These are phyloP conservation scores for Philopotamus ludificatus DNA, from an alignment of 1,140 invertebrate species.

Conservation along the genomic window DNA sequence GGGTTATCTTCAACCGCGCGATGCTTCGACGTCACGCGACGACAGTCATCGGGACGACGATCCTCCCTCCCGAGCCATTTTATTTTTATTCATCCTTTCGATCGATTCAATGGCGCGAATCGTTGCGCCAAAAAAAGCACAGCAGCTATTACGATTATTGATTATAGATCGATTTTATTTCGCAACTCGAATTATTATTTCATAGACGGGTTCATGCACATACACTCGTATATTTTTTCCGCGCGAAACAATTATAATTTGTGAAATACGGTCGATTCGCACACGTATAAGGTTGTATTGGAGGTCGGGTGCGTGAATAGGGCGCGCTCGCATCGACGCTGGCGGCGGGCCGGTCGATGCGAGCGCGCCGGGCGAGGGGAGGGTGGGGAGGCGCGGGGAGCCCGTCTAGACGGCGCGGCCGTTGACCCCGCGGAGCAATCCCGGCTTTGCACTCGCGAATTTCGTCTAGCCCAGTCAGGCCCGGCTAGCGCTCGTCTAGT, in stretches of 20 bases:
- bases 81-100: no score
- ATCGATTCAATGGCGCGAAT: no score
- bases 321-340: neutral
- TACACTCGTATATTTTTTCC: neutral
- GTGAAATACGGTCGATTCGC: neutral
- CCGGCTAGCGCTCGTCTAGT: no score
- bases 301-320: neutral
- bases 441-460: conserved; percentile 2
- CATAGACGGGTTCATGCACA: neutral
- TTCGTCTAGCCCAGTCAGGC: conserved; percentile 19
- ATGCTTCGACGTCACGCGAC: no score
- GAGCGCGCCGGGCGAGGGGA: neutral
- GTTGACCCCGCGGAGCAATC: neutral
- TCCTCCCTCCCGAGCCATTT: no score
- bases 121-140: no score
- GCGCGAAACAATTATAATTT: neutral
- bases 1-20: no score
- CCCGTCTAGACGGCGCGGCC: conserved; percentile 24
- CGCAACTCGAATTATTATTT: neutral
- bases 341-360: conserved; percentile 5
- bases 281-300: neutral
- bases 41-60: no score
- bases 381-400: neutral
- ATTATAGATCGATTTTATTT: neutral
- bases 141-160: neutral